Evolutionary conservation across 2,888 invertebrate species (phyloP).

Genomic region (Tenthredo amoena): DNA sequence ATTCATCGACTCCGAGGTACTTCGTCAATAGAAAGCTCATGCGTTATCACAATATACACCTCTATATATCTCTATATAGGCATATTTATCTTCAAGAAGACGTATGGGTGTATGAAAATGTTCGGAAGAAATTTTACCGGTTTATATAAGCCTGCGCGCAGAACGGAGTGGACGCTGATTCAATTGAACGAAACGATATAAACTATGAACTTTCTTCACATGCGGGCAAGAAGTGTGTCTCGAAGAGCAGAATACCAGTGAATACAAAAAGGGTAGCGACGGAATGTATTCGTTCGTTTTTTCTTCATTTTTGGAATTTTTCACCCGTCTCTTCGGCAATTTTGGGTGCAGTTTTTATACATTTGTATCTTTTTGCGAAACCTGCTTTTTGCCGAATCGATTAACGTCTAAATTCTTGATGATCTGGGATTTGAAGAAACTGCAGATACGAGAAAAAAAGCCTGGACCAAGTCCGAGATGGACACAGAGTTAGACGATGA

Average conservation of each 20-base stretch:
- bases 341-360: too few species aligned
- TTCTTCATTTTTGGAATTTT: not conserved
- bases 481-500: not conserved
- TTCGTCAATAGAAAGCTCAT: not conserved
- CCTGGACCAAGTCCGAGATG: not conserved
- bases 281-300: not conserved
- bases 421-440: not conserved
- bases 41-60: not conserved
- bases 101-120: not conserved
- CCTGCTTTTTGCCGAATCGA: not conserved
- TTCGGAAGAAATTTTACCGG: not conserved
- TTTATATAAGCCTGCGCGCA: not conserved
- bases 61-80: not conserved
- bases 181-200: not conserved
- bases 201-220: not conserved
- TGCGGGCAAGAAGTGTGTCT: not conserved
- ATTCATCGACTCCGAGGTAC: not conserved
- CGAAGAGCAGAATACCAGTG: not conserved
- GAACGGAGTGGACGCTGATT: not conserved
- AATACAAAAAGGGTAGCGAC: not conserved
- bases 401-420: not conserved
- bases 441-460: not conserved
- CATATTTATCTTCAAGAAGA: not conserved
- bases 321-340: not conserved
- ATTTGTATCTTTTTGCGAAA: not conserved